Evolutionary conservation across 2,888 invertebrate species (phyloP), one percentile per base, ranked within the genome.

Genomic region (Eupsilia transversa): DNA sequence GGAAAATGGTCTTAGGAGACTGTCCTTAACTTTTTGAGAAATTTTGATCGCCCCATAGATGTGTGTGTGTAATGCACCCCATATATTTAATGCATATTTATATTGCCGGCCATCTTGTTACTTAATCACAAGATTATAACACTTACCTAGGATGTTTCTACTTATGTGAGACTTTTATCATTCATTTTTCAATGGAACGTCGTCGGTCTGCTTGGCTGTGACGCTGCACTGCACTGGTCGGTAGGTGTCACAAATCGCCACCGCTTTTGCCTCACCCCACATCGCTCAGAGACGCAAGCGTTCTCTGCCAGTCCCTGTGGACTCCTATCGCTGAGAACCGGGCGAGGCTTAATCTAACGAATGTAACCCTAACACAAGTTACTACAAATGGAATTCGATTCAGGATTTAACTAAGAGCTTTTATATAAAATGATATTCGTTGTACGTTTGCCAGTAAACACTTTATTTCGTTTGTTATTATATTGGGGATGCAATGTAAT

Each of bases 351-450:
- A 94, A 95, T 95, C 95, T 93, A 91, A 93, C 94, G 93, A 94
- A 94, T 93, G 93, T 92, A 92, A 90, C 86, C 93, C 92, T 93
- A 92, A 94, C 94, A 93, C 93, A 93, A 93, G 93, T 94, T 93
- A 94, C 93, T 93, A 93, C 94, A 94, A 94, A 94, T 94, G 93
- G 93, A 93, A 95, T 94, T 93, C 94, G 94, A 95, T 95, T 92
- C 91, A 88, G 92, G 92, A 92, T 94, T 95, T 94, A 94, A 94
- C 94, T 94, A 94, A 95, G 89, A 92, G 91, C 92, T 92, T 91
- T 91, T 90, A 85, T 88, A 84, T 86, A 74, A 88, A 88, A 90
- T 89, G 86, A 89, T 88, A 91, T 82, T 86, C 74, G 81, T 54
- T 80, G 78, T 80, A 83, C 43, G 61, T 82, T 82, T 72, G 64